These are phyloP conservation scores for Struthidea cinerea DNA, from an alignment of 2,113 vertebrate genomes.

Conservation along the genomic window DNA sequence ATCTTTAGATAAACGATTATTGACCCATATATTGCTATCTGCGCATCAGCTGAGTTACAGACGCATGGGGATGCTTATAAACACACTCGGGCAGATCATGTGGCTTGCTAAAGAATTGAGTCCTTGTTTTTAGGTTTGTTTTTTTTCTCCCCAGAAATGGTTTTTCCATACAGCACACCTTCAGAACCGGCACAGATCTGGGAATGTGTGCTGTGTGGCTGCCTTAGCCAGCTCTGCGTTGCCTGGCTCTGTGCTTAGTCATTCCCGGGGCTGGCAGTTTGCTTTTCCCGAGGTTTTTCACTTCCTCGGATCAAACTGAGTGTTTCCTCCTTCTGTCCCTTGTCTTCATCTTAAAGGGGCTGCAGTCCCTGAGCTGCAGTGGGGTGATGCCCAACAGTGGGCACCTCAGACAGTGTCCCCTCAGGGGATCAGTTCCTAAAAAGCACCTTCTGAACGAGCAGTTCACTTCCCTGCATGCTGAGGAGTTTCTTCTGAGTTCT, in stretches of 20 bases:
- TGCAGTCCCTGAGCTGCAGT: neutral
- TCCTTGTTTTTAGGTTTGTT: neutral
- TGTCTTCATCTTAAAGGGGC: neutral
- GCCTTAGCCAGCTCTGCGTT: neutral
- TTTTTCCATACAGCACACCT: neutral
- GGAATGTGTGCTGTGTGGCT: neutral
- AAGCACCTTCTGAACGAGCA: neutral
- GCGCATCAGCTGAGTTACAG: neutral
- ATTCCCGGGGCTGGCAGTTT: neutral
- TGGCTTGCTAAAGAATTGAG: neutral
- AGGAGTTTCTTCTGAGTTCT: neutral
- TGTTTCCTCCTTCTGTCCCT: neutral
- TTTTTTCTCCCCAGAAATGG: neutral
- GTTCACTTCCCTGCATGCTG: neutral
- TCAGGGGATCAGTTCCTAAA: rapidly evolving
- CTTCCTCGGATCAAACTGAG: neutral
- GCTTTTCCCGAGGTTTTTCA: neutral
- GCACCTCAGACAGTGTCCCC: neutral
- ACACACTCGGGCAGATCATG: neutral
- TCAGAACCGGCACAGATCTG: neutral
- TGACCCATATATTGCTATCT: neutral
- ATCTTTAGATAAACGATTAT: neutral
- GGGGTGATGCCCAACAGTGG: neutral
- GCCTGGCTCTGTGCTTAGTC: conserved; percentile 20
- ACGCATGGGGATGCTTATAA: neutral